phyloP scores from a whole-genome alignment of 2,888 invertebrate species.

The Ecdyonurus torrentis region DNA sequence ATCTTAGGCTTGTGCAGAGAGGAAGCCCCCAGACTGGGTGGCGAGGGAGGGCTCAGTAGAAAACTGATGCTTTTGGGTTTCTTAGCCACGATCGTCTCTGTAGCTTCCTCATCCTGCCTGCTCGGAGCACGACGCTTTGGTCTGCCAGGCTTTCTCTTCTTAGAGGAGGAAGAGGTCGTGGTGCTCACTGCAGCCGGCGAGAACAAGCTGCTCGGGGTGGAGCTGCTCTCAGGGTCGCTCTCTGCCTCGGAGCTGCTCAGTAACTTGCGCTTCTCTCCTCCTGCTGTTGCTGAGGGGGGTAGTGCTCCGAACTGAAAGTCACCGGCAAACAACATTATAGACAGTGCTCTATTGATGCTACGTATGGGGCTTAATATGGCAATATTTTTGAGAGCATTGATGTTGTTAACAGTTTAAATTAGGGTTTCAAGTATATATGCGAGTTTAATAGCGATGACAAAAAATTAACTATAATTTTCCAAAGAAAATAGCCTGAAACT shows the following conservation, averaged over 20 bases:
- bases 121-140: slow-evolving; percentile 51
- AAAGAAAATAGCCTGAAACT: no score
- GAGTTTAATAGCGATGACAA: no score
- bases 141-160: slow-evolving; percentile 67
- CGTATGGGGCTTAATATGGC: neutral
- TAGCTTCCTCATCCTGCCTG: slow-evolving; percentile 36
- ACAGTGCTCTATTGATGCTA: neutral
- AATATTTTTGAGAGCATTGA: no score
- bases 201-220: neutral
- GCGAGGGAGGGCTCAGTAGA: slow-evolving; percentile 7
- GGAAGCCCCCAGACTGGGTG: slow-evolving; percentile 1
- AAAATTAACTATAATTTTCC: no score
- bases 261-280: neutral
- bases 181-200: neutral
- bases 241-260: slow-evolving; percentile 2
- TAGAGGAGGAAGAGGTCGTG: slow-evolving; percentile 20
- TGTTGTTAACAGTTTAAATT: no score
- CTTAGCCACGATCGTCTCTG: slow-evolving; percentile 69
- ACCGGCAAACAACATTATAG: neutral
- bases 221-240: neutral
- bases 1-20: slow-evolving; percentile 30
- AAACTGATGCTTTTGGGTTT: slow-evolving; percentile 34
- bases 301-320: neutral
- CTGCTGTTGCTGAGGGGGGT: no score
- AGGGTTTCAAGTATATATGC: no score